phyloP scores from a whole-genome alignment of 2,888 invertebrate genomes.

The Schizotus pectinicornis region DNA sequence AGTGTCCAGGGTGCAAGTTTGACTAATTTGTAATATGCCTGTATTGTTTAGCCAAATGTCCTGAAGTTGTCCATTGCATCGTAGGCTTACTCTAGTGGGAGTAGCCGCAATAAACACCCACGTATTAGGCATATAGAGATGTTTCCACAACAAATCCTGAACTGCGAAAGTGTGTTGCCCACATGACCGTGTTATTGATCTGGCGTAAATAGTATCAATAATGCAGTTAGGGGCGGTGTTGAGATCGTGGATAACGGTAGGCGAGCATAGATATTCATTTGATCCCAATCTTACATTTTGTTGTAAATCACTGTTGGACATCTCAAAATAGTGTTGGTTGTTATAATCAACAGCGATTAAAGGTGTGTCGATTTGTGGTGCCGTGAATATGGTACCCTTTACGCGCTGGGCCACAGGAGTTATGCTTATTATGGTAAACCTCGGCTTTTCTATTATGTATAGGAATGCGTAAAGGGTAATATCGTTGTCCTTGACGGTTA shows the following conservation, averaged over 20 bases:
- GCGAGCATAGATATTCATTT: conserved; percentile 6
- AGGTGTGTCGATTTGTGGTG: background rate
- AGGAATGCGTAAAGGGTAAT: too few species aligned
- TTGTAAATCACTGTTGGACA: background rate
- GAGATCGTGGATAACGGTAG: background rate
- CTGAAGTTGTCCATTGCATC: too few species aligned
- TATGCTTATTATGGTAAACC: conserved; percentile 1
- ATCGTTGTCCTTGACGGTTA: too few species aligned
- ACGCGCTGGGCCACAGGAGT: background rate
- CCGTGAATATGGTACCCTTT: background rate
- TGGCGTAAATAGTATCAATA: conserved; percentile 8
- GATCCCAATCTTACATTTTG: background rate
- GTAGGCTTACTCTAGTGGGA: background rate
- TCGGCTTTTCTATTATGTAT: too few species aligned
- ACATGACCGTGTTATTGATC: too few species aligned
- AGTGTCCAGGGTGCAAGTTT: too few species aligned
- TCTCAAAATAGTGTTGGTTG: conserved; percentile 5
- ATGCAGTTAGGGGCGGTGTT: conserved; percentile 1
- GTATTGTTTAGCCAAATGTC: too few species aligned
- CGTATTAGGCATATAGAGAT: conserved; percentile 3
- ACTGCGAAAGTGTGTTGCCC: background rate
- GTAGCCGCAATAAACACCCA: background rate
- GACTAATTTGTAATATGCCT: too few species aligned
- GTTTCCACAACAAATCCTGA: conserved; percentile 2
- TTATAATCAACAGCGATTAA: conserved; percentile 10